Evolutionary conservation across 2,797 vertebrate genomes (phyloP), one percentile per base, ranked within the genome.

Genomic region (Acipenser oxyrinchus): DNA sequence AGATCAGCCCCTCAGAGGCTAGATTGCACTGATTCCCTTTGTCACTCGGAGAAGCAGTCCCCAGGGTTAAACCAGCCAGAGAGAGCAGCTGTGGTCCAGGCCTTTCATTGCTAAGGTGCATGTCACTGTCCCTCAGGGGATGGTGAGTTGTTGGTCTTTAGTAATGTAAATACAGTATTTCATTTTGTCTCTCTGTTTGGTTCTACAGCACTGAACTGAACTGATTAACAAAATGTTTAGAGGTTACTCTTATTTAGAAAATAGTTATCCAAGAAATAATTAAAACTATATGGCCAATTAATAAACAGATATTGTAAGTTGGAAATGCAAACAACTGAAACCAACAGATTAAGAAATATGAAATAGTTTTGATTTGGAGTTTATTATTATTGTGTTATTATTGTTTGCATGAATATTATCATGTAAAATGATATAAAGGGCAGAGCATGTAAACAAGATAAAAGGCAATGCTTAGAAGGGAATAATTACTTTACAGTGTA

Each of bases 61-160:
- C 23, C 23, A 37, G 23, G 18, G 63, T 12, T 63, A 64, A 60
- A 49, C 49, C 37, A 11, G 15, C 10, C 48, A 51, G 70, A 61
- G 70, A 72, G 74, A 78, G 59, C 86, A 86, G 84, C 81, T 84
- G 85, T 80, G 76, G 18, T 80, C 64, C 52, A 69, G 73, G 78
- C 78, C 78, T 68, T 63, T 60, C 13, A 74, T 79, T 79, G 78
- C 78, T 68, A 62, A 68, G 70, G 73, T 66, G 73, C 75, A 78
- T 68, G 63, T 70, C 66, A 61, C 23, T 57, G 64, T 85, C 86
- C 83, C 82, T 72, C 73, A 78, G 75, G 86, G 65, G 71, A 64
- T 57, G 60, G 51, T 51, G 70, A 74, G 72, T 61, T 69, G 72
- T 73, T 78, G 67, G 73, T 51, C 68, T 58, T 37, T 2, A 60